These are phyloP conservation scores for Lasius platythorax DNA, from an alignment of 2,888 invertebrate genomes.

Conservation along the genomic window DNA sequence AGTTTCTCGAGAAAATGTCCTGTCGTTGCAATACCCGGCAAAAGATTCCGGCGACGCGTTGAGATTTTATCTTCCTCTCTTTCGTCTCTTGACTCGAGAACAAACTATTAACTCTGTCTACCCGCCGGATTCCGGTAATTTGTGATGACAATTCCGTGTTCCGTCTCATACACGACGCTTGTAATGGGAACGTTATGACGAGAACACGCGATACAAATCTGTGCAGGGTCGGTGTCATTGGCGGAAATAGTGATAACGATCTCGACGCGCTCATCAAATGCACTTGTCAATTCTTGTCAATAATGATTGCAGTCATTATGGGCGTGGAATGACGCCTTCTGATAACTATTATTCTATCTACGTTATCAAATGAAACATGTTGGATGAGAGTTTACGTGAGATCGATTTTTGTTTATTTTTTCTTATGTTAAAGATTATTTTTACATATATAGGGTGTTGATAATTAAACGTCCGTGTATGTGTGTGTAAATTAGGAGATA, in stretches of 20 bases:
- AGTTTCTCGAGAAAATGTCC: not conserved
- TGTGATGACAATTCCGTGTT: constrained; percentile 67
- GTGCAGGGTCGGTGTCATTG: constrained; percentile 45
- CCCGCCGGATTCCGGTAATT: constrained; percentile 71
- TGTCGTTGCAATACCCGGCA: not conserved
- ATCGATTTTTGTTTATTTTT: no score
- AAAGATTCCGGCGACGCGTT: not conserved
- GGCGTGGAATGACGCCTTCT: not conserved
- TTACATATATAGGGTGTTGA: not conserved
- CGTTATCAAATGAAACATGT: not conserved
- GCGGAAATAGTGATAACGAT: constrained; percentile 27
- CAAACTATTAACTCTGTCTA: constrained; percentile 73
- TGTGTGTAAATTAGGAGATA: no score
- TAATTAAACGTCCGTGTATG: not conserved
- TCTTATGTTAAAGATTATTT: not conserved
- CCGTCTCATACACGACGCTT: constrained; percentile 47
- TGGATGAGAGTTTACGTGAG: no score
- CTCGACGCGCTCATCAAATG: constrained; percentile 26
- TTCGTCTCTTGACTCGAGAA: constrained; percentile 64
- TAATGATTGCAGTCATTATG: not conserved
- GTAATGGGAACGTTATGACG: constrained; percentile 19
- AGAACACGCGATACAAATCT: constrained; percentile 47
- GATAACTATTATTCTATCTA: not conserved
- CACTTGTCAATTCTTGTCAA: constrained; percentile 30
- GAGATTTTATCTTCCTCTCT: constrained; percentile 66